Evolutionary conservation across 2,113 vertebrate genomes (phyloP).

Genomic region (Ophiodon elongatus): DNA sequence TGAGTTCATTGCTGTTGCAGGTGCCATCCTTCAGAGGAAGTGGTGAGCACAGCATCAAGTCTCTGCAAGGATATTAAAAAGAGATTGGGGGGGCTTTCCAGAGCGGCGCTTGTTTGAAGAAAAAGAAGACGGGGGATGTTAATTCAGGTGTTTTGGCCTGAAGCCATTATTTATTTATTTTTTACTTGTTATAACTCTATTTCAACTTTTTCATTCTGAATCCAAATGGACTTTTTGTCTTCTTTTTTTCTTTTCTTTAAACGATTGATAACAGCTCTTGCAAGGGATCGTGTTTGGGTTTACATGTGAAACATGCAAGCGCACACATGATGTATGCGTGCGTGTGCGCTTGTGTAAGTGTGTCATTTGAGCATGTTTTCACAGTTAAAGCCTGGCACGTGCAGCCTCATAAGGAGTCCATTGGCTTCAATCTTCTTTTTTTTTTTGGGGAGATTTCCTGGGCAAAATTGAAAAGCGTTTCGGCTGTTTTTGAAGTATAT

Average conservation of each 20-base stretch:
- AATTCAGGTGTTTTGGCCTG: slow-evolving; percentile 72
- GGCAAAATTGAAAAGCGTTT: slow-evolving; percentile 72
- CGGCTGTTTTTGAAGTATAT: slow-evolving; percentile 72
- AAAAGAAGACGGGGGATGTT: slow-evolving; percentile 36
- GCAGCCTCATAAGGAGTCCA: slow-evolving; percentile 71
- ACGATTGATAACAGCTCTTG: slow-evolving; percentile 43
- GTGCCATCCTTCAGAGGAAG: slow-evolving; percentile 64
- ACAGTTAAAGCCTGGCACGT: slow-evolving; percentile 65
- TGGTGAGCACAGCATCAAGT: slow-evolving; percentile 32
- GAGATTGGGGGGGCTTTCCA: neutral
- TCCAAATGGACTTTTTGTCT: neutral
- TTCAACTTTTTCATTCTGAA: neutral
- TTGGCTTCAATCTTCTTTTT: slow-evolving; percentile 60
- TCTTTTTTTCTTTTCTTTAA: slow-evolving; percentile 28
- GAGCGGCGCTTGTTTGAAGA: slow-evolving; percentile 41
- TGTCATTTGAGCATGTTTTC: slow-evolving; percentile 73
- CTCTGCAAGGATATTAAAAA: slow-evolving; percentile 55
- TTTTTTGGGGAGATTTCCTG: slow-evolving; percentile 69
- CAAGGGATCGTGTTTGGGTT: slow-evolving; percentile 28
- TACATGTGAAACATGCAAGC: slow-evolving; percentile 17
- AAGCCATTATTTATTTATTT: slow-evolving; percentile 11
- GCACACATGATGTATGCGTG: slow-evolving; percentile 23
- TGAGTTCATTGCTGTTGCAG: slow-evolving; percentile 58
- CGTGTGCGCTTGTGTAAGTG: slow-evolving; percentile 37
- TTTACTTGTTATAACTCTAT: slow-evolving; percentile 1